Base-by-base conservation (phyloP, 1,140 invertebrate genomes). In the Oryctes rhinoceros region DNA sequence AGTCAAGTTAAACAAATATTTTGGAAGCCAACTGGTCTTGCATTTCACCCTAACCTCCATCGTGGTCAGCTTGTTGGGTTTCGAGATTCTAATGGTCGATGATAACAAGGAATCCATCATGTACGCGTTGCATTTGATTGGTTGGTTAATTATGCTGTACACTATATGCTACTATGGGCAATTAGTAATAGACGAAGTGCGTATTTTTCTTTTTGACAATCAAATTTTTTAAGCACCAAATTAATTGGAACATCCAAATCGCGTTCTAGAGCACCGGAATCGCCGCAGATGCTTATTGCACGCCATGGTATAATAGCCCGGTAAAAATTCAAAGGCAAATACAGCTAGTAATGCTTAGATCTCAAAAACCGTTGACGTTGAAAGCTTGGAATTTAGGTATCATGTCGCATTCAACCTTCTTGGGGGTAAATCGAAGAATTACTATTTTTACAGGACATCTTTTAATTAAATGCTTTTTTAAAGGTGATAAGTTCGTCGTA, bases 401-500 rank as follows among this genome's bases (percentile, higher is more conserved):
- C 11, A 82, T 85, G 80, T 84, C 84, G 0, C 83, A 83, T 30
- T 67, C 82, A 24, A 83, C 83, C 15, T 86, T 84, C 67, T 82
- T 86, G 79, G 81, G 80, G 53, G 85, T 86, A 83, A 78, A 62
- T 67, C 11, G 6, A 9, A 67, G 13, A 13, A 11, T 67, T 13
- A 20, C 1, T 67, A 20, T 67, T 67, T 67, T 67, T 77, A 20
- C 67, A 47, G n/a, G 53, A 78, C 76, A 80, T 75, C 0, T 3
- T 30, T 48, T 30, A 18, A 44, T 53, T 30, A 47, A 35, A 44
- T 76, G 74, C 78, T 49, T n/a, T 84, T 84, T 79, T 48, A 0
- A 76, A 85, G 85, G 85, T 85, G 53, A 48, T 85, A 44, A 84
- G 83, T 79, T 81, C 83, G 49, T 84, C 85, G 4, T 85, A 85